Conservation (phyloP, 2,888 invertebrate genomes). For the Orchestes rusci region DNA sequence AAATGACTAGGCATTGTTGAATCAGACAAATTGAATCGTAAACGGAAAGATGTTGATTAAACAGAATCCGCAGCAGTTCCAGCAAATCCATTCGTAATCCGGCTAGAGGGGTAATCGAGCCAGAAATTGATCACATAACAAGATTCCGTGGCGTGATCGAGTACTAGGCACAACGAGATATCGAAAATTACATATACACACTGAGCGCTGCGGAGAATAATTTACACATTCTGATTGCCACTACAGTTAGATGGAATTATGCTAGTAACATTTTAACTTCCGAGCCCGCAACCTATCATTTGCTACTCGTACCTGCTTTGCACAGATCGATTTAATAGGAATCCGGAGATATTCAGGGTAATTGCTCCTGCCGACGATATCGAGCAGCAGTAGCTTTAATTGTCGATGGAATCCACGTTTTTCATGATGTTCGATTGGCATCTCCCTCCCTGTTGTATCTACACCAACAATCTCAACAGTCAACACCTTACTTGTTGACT, state of each 20-base stretch:
- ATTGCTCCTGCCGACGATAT: slow-evolving; percentile 34
- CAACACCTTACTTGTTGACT: no score
- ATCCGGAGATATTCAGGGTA: slow-evolving; percentile 40
- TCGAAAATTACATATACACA: slow-evolving; percentile 39
- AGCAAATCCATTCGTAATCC: slow-evolving; percentile 11
- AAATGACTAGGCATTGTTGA: no score
- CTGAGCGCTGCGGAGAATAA: slow-evolving; percentile 34
- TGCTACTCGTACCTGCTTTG: slow-evolving; percentile 40
- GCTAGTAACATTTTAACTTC: slow-evolving; percentile 44
- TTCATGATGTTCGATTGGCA: not conserved
- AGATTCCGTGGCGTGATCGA: slow-evolving; percentile 39
- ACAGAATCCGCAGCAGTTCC: no score
- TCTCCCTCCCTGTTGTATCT: no score
- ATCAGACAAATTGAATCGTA: no score
- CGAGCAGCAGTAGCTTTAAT: slow-evolving; percentile 35
- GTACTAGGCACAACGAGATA: slow-evolving; percentile 38
- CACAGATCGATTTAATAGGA: slow-evolving; percentile 40
- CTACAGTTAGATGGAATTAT: slow-evolving; percentile 44
- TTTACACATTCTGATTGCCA: slow-evolving; percentile 43
- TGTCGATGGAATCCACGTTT: slow-evolving; percentile 24
- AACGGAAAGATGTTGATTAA: no score
- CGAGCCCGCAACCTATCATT: slow-evolving; percentile 43
- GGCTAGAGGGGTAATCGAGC: slow-evolving; percentile 30
- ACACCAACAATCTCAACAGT: no score
- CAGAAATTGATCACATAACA: slow-evolving; percentile 39